A percentile compares a stretch with the other conserved stretches of the same genome.
Evolutionary conservation across 2,888 invertebrate species (phyloP).

Genomic region (Glaucopsyche alexis): DNA sequence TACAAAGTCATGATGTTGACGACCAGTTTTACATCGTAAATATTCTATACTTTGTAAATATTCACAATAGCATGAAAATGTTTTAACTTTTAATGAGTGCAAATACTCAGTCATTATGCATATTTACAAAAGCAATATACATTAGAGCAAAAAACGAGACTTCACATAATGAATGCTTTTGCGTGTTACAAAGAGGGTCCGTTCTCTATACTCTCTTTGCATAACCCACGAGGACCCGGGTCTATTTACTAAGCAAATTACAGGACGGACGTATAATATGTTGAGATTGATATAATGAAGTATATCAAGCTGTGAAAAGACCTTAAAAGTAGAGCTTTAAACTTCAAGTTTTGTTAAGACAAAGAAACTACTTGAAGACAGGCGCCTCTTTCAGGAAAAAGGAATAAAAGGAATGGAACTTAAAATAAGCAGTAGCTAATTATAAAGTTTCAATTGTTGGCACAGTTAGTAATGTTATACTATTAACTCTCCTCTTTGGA

Average conservation of each 20-base stretch:
- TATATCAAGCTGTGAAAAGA: conserved; percentile 10
- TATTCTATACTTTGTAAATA: not conserved
- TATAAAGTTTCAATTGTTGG: conserved; percentile 12
- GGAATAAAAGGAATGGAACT: conserved; percentile 16
- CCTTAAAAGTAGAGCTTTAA: conserved; percentile 12
- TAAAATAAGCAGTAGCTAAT: conserved; percentile 14
- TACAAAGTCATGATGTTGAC: not conserved
- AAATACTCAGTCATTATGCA: conserved; percentile 45
- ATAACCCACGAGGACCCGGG: conserved; percentile 56
- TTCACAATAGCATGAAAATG: conserved; percentile 8
- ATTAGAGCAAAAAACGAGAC: conserved; percentile 44
- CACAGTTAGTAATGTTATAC: not conserved
- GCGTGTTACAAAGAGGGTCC: conserved; percentile 44
- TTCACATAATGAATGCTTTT: conserved; percentile 46
- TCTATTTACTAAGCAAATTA: conserved; percentile 53
- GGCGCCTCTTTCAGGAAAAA: not conserved
- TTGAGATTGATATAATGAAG: not conserved
- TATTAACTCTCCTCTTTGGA: not conserved
- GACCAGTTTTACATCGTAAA: not conserved
- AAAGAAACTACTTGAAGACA: conserved; percentile 16
- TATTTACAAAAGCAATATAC: conserved; percentile 46
- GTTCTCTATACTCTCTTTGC: conserved; percentile 55
- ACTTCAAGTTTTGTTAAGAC: conserved; percentile 19
- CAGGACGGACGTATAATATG: conserved; percentile 47
- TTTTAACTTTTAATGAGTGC: conserved; percentile 14